Conservation (phyloP, 1,140 invertebrate species). For the Zophobas morio region DNA sequence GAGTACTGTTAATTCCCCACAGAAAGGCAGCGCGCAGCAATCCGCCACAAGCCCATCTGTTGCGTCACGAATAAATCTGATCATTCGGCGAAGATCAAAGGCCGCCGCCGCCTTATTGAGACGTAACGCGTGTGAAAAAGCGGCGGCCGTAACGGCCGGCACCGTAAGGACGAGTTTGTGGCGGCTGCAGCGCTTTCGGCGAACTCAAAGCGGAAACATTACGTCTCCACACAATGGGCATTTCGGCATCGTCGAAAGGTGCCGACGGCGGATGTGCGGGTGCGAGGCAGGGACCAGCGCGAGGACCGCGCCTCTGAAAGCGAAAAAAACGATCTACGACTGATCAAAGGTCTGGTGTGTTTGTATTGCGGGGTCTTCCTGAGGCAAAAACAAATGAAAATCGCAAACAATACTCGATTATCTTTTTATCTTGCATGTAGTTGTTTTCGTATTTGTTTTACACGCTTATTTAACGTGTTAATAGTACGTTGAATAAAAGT, state of each 20-base stretch:
- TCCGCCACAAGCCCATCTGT: constrained; percentile 29
- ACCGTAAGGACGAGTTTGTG: constrained; percentile 7
- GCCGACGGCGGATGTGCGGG: constrained; percentile 5
- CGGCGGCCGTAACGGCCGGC: constrained; percentile 4
- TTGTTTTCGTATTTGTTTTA: too few relatives aligned
- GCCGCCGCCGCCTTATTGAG: constrained; percentile 47
- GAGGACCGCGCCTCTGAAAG: too few relatives aligned
- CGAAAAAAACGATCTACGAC: too few relatives aligned
- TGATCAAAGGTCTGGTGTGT: too few relatives aligned
- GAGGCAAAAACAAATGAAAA: too few relatives aligned
- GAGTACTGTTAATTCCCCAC: constrained; percentile 7
- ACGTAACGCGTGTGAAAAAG: constrained; percentile 52
- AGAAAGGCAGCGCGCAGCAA: not conserved
- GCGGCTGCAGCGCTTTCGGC: constrained; percentile 12
- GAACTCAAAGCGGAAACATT: constrained; percentile 26
- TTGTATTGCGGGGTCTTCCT: too few relatives aligned
- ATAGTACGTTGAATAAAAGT: too few relatives aligned
- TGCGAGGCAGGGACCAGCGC: too few relatives aligned
- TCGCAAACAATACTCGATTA: too few relatives aligned
- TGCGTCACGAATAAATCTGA: constrained; percentile 47
- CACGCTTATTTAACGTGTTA: too few relatives aligned
- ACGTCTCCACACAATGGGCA: not conserved
- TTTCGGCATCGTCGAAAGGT: constrained; percentile 3
- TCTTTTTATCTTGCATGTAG: too few relatives aligned
- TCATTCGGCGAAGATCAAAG: constrained; percentile 52